Conservation (phyloP, 2,888 invertebrate species). For the Synergus gifuensis region DNA sequence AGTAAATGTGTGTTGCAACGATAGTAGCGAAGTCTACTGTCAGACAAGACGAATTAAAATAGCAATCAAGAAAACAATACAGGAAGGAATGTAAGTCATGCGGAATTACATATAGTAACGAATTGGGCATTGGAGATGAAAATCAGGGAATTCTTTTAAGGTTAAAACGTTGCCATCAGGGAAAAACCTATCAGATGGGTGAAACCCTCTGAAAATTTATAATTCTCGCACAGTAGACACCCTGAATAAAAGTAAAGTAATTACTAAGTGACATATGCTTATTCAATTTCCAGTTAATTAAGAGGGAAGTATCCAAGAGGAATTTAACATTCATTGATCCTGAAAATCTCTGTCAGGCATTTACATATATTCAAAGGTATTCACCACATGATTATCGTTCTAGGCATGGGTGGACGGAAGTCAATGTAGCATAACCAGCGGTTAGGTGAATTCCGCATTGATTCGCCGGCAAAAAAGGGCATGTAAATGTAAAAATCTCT, state of each 20-base stretch:
- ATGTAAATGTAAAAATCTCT: too few species aligned
- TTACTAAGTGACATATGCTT: too few species aligned
- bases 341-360: background rate
- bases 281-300: too few species aligned
- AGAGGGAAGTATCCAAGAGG: too few species aligned
- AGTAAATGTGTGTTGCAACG: conserved; percentile 18
- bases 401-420: conserved; percentile 14
- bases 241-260: too few species aligned
- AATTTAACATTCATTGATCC: background rate
- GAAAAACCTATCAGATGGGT: too few species aligned
- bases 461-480: background rate
- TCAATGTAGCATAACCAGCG: conserved; percentile 21
- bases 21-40: background rate
- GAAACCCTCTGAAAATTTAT: too few species aligned
- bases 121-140: too few species aligned
- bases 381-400: background rate
- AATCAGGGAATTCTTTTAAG: too few species aligned
- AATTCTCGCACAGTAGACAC: too few species aligned
- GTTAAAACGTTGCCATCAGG: too few species aligned
- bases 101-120: background rate
- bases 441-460: conserved; percentile 17
- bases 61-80: background rate
- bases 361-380: too few species aligned
- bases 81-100: background rate
- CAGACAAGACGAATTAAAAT: conserved; percentile 2